Percentiles rank a stretch among this genome's conserved stretches.
Conservation (phyloP, 2,888 invertebrate genomes). For the Microctonus hyperodae region DNA sequence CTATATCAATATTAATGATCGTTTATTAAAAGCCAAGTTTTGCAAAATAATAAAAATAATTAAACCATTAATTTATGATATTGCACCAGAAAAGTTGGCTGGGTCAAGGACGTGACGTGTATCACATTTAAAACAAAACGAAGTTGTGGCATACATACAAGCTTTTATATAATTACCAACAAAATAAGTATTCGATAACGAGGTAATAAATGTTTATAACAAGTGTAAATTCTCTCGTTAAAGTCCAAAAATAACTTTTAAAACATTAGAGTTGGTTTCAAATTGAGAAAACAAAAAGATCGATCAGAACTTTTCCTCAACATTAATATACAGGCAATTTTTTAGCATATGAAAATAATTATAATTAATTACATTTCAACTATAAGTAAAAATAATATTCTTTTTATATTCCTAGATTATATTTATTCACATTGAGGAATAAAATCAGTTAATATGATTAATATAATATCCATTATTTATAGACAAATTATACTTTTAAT, state of each 20-base stretch:
- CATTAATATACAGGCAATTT: too few relatives aligned
- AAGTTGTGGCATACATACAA: background rate
- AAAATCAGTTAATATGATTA: too few relatives aligned
- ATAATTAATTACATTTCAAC: too few relatives aligned
- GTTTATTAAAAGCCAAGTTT: background rate
- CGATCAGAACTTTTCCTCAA: too few relatives aligned
- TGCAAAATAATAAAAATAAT: background rate
- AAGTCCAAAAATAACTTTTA: background rate
- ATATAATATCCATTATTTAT: too few relatives aligned
- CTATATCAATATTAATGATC: constrained; percentile 3
- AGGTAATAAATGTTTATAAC: background rate
- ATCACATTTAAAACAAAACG: constrained; percentile 2
- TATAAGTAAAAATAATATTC: too few relatives aligned
- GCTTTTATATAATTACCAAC: constrained; percentile 2
- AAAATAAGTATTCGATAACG: background rate
- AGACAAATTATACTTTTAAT: too few relatives aligned
- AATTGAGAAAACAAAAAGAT: too few relatives aligned
- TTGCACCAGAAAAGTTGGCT: constrained; percentile 7
- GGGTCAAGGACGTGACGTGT: constrained; percentile 16
- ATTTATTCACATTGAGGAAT: too few relatives aligned
- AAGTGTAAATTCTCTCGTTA: background rate
- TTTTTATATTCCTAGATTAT: too few relatives aligned
- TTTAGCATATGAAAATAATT: too few relatives aligned
- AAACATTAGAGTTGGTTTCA: background rate
- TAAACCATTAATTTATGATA: background rate